Base-by-base conservation (phyloP, 2,888 invertebrate species). In the Perizoma affinitatum region DNA sequence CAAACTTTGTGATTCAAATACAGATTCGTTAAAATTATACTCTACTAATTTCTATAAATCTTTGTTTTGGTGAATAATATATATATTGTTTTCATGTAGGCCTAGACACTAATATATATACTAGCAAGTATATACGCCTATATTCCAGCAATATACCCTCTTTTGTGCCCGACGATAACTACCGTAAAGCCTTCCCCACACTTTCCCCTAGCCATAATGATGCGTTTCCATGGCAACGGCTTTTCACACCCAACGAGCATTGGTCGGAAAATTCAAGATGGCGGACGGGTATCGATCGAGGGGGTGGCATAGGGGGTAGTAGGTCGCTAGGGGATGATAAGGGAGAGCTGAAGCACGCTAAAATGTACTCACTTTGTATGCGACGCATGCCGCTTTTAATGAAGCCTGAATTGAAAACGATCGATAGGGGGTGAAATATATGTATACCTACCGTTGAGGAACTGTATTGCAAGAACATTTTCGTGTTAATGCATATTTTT, bases 211-310 rank as follows among this genome's bases (percentile, higher is more conserved):
- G 79, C 71, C 72, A 66, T 54, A 63, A 64, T 67, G 79, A 79
- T 78, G 73, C 76, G 90, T 92, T 80, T 69, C 87, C 74, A 83
- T 82, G 72, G 75, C 80, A 79, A 91, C 87, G 66, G 82, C 79
- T 90, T 91, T 91, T 84, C 92, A 88, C 87, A 80, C 78, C 85
- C 79, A 22, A 84, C 89, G 81, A 75, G 88, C 83, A 92, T 92
- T 92, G 92, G 92, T 87, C 82, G 92, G 92, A 82, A 93, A 93
- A 93, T 91, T 84, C 92, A 92, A 92, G 75, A 92, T 92, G 92
- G 92, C 92, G 81, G 76, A 63, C 33, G 61, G 22, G 62, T 88
- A 91, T 89, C 87, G 92, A 92, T 92, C 91, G 84, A 68, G 71
- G 79, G 82, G 81, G 71, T 72, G 75, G 70, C 70, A 73, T 67